Evolutionary conservation across 2,797 vertebrate species (phyloP).

Genomic region (Buphagus erythrorhynchus): DNA sequence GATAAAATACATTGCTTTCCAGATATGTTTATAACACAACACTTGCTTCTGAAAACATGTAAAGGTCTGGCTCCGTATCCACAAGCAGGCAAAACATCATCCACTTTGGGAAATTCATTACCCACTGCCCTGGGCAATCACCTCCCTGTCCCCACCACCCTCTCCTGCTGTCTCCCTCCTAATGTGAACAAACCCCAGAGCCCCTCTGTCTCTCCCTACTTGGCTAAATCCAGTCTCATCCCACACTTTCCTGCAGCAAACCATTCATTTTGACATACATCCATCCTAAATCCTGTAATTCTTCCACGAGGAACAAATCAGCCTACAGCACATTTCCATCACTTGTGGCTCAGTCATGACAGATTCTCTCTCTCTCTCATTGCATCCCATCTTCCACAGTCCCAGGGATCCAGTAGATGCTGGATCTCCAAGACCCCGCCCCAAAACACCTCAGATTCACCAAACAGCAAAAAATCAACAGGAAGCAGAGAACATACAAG

Average conservation of each 20-base stretch:
- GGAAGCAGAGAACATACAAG: not conserved
- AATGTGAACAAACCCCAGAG: not conserved
- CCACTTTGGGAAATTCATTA: not conserved
- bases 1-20: not conserved
- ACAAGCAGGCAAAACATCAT: not conserved
- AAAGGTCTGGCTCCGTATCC: not conserved
- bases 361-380: not conserved
- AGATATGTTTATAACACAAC: not conserved
- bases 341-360: not conserved
- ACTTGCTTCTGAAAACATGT: rapidly evolving
- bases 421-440: not conserved
- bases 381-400: not conserved
- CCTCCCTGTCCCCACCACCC: not conserved
- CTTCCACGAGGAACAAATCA: not conserved
- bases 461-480: not conserved
- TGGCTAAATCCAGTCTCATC: not conserved
- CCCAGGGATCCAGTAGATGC: not conserved
- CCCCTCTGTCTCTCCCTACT: not conserved
- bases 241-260: not conserved
- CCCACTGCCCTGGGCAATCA: not conserved
- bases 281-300: not conserved
- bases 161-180: not conserved
- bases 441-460: not conserved
- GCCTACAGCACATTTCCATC: not conserved
- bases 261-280: not conserved